phyloP scores from a whole-genome alignment of 1,140 invertebrate genomes.

The Neotoxoptera formosana region DNA sequence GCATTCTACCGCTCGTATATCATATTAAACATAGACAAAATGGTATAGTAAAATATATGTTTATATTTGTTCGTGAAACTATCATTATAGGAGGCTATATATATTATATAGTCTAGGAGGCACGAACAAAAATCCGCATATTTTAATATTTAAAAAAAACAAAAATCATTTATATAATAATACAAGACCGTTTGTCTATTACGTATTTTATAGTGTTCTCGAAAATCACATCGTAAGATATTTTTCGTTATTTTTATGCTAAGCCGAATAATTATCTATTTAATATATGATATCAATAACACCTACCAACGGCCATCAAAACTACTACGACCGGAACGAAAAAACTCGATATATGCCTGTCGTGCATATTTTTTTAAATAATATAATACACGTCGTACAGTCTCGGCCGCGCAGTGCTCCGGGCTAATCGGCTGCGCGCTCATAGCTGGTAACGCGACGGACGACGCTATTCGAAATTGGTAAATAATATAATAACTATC shows the following conservation, averaged over 20 bases:
- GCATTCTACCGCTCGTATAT: no score
- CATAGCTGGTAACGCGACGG: no score
- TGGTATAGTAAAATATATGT: no score
- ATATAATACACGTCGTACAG: neutral
- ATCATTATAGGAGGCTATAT: no score
- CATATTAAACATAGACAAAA: no score
- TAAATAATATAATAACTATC: neutral
- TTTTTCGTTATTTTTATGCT: neutral
- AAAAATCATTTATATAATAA: neutral
- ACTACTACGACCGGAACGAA: slow-evolving; percentile 21
- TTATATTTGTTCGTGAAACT: no score
- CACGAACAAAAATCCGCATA: neutral
- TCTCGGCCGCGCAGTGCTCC: neutral
- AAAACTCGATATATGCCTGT: neutral
- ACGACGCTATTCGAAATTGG: neutral
- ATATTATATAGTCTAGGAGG: no score
- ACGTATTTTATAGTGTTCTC: neutral
- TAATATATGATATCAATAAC: neutral
- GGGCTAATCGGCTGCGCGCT: neutral
- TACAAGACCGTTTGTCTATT: neutral
- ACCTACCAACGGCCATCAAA: neutral
- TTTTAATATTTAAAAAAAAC: neutral
- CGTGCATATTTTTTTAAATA: neutral
- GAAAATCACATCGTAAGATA: neutral
- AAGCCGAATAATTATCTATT: neutral